Conservation (phyloP, 1,140 invertebrate species). For the Drosophila nannoptera region DNA sequence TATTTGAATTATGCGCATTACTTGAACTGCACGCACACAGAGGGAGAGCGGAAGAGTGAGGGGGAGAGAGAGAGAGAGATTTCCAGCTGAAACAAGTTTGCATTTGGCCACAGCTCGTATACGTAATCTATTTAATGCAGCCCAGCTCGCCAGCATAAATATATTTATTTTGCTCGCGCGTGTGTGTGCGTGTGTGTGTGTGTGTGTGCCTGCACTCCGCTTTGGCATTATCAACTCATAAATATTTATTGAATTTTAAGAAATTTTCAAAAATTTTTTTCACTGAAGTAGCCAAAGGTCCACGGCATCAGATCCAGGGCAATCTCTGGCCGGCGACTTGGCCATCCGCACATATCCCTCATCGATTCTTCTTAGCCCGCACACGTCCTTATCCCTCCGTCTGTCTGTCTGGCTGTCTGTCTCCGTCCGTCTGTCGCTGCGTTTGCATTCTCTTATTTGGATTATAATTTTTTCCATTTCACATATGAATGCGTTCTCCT, state of each 20-base stretch:
- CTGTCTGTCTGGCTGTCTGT: too few species aligned
- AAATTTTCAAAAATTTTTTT: constrained; percentile 65
- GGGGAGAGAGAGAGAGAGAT: neutral
- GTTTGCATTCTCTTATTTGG: constrained; percentile 75
- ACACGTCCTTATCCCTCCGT: neutral
- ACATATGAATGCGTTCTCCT: constrained; percentile 73
- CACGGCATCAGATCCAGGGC: neutral
- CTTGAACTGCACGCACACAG: constrained; percentile 42
- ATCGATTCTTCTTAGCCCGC: constrained; percentile 35
- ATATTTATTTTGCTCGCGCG: constrained; percentile 29
- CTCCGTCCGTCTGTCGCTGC: constrained; percentile 8
- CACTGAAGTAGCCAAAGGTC: constrained; percentile 34
- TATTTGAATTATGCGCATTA: constrained; percentile 73
- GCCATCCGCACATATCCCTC: constrained; percentile 46
- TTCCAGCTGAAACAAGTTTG: constrained; percentile 46
- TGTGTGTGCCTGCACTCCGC: constrained; percentile 31
- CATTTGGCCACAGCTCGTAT: constrained; percentile 52
- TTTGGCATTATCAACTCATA: constrained; percentile 76
- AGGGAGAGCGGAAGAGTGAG: neutral
- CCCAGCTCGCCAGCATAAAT: constrained; percentile 48
- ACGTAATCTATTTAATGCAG: constrained; percentile 75
- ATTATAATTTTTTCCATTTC: constrained; percentile 78
- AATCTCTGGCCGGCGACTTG: constrained; percentile 24
- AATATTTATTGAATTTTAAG: constrained; percentile 79
- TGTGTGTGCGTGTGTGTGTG: constrained; percentile 29